Base-by-base conservation (phyloP, 1,140 invertebrate genomes). In the Diuraphis noxia region DNA sequence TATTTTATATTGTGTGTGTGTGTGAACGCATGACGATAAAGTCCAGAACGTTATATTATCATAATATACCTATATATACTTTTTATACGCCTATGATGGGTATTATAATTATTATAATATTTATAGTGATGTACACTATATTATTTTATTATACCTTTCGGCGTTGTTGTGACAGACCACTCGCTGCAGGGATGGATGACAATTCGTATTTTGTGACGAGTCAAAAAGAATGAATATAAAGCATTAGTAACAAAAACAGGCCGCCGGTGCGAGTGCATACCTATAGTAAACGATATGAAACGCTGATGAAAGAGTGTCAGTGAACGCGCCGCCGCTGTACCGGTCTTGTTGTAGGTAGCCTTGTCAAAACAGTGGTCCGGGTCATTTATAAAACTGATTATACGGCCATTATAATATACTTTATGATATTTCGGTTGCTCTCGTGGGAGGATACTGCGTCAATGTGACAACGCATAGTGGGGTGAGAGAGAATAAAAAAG, bases 361-460 rank as follows among this genome's bases (percentile, higher is more conserved):
- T 90, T 90, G 88, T 90, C 88, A 90, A 79, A 90, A 90, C 88
- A 41, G 88, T 90, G 72, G 88, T 21, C 79, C 63, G 63, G 88
- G 88, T 90, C 88, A 90, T 90, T 90, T 90, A 90, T 90, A 90
- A 90, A 79, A 90, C 88, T 90, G 88, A 90, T 90, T 90, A 90
- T 90, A 90, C 72, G 88, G 72, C 88, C 72, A 90, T 90, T 90
- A 90, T 85, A 38, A 38, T 72, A 82, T 81, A 89, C 41, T 90
- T 79, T 90, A 49, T 90, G 63, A 90, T 90, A 90, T 79, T 90
- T 90, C n/a, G 72, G 88, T 90, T 89, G 41, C 36, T 89, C 63
- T 89, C 88, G 88, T 90, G 88, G 88, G 88, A 90, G 88, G 88
- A 90, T 90, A 90, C 88, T 72, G 52, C 46, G 5, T 56, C 13